Conservation (phyloP, 2,888 invertebrate genomes). For the Baccha elongata region DNA sequence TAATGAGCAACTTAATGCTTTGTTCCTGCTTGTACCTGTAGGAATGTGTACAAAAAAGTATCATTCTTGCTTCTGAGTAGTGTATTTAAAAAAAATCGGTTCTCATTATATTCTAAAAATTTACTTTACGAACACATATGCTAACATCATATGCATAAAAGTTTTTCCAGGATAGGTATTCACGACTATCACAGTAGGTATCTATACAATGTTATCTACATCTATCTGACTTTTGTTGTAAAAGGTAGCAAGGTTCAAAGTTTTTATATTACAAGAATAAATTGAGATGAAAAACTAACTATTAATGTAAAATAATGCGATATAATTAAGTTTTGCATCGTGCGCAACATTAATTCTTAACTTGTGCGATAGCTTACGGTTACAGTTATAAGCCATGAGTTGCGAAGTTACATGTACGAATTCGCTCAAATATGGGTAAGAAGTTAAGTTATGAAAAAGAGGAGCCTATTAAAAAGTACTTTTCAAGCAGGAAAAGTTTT, state of each 20-base stretch:
- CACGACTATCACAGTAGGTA: background rate
- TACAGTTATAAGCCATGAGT: background rate
- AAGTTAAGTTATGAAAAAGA: conserved; percentile 18
- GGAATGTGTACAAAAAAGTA: conserved; percentile 39
- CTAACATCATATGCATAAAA: conserved; percentile 15
- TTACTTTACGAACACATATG: background rate
- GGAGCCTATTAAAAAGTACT: conserved; percentile 27
- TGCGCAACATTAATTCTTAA: conserved; percentile 47
- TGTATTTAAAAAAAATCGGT: conserved; percentile 1
- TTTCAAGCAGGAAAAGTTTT: conserved; percentile 2
- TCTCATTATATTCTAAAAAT: background rate
- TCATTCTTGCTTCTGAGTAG: conserved; percentile 7
- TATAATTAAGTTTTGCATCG: conserved; percentile 49
- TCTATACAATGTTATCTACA: background rate
- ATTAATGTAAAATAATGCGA: conserved; percentile 50
- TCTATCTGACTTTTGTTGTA: background rate
- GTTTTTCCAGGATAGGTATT: background rate
- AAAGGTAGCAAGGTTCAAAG: conserved; percentile 8
- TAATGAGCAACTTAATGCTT: conserved; percentile 45
- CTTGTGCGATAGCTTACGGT: conserved; percentile 42
- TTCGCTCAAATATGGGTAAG: conserved; percentile 28
- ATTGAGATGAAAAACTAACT: conserved; percentile 57
- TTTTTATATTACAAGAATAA: conserved; percentile 12
- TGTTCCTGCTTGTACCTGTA: conserved; percentile 21
- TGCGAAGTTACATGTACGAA: conserved; percentile 10